Evolutionary conservation across 2,113 vertebrate species (phyloP).

Genomic region (Lipophrys pholis): DNA sequence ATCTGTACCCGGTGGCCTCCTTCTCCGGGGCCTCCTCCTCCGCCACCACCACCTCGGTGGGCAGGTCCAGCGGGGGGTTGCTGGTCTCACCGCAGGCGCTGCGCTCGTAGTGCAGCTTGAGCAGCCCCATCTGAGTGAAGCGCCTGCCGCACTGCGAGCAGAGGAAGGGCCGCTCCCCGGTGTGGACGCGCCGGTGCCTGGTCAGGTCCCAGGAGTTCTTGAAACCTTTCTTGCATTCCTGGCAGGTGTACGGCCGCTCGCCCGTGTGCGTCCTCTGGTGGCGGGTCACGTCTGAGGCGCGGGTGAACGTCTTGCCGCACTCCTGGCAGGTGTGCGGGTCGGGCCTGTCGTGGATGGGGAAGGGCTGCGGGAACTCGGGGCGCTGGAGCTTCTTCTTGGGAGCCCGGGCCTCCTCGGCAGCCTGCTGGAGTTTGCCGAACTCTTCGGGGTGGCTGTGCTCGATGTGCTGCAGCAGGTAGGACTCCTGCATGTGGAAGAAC

Average conservation of each 20-base stretch:
- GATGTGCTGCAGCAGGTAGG: slow-evolving; percentile 68
- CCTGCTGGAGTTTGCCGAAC: slow-evolving; percentile 47
- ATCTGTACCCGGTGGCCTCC: slow-evolving; percentile 42
- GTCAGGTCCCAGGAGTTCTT: slow-evolving; percentile 72
- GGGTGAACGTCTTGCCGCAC: slow-evolving; percentile 84
- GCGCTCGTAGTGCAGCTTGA: slow-evolving; percentile 64
- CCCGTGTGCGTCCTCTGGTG: slow-evolving; percentile 74
- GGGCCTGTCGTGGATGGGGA: slow-evolving; percentile 62
- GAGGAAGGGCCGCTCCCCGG: slow-evolving; percentile 66
- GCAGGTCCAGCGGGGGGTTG: slow-evolving; percentile 59
- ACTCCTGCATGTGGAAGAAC: slow-evolving; percentile 76
- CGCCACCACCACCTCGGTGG: slow-evolving; percentile 52
- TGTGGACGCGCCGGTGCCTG: slow-evolving; percentile 70
- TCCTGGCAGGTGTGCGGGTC: slow-evolving; percentile 70
- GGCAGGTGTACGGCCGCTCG: slow-evolving; percentile 62
- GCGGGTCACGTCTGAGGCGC: slow-evolving; percentile 84
- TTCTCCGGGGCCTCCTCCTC: slow-evolving; percentile 29
- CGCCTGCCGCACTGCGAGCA: slow-evolving; percentile 65
- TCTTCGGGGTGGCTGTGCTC: slow-evolving; percentile 68
- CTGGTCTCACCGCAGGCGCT: slow-evolving; percentile 65
- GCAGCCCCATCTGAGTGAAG: slow-evolving; percentile 70
- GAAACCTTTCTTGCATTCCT: slow-evolving; percentile 62
- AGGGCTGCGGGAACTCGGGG: slow-evolving; percentile 59
- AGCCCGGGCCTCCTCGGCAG: background rate
- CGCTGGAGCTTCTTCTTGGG: slow-evolving; percentile 48